Percentiles rank a stretch among this genome's conserved stretches.
phyloP scores from a whole-genome alignment of 1,140 invertebrate genomes.

The Copidosoma floridanum region DNA sequence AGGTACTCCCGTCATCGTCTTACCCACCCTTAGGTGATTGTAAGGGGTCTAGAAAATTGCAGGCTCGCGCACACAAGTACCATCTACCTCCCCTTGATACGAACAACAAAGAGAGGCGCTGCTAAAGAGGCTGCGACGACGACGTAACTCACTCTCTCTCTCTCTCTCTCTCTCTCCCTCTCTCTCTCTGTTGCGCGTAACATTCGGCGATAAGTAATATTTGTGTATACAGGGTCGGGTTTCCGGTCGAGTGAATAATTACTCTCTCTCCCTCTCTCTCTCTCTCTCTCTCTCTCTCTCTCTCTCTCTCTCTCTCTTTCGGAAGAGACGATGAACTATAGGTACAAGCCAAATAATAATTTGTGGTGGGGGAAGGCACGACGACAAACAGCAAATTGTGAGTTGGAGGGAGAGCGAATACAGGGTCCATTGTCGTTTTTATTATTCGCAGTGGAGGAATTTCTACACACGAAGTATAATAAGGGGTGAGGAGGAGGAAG shows the following conservation, averaged over 20 bases:
- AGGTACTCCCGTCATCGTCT: no score
- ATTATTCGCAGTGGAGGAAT: conserved; percentile 39
- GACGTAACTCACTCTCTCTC: conserved; percentile 35
- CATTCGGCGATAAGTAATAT: conserved; percentile 41
- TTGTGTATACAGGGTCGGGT: conserved; percentile 49
- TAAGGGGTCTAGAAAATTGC: conserved; percentile 2
- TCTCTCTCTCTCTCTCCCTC: no score
- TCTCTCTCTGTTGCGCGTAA: no score
- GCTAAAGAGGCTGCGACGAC: conserved; percentile 38
- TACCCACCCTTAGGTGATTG: no score
- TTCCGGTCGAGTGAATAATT: conserved; percentile 53
- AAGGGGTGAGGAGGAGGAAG: conserved; percentile 15
- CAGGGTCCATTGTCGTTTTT: conserved; percentile 23
- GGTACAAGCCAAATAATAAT: conserved; percentile 24
- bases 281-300: background rate
- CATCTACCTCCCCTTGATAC: background rate
- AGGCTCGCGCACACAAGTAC: background rate
- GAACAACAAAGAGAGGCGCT: background rate
- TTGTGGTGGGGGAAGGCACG: conserved; percentile 20
- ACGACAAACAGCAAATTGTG: conserved; percentile 24
- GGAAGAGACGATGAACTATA: background rate
- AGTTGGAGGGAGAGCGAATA: conserved; percentile 2
- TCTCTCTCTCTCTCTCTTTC: conserved; percentile 28
- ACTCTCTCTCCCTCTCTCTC: conserved; percentile 25
- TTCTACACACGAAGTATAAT: conserved; percentile 36